Conservation (phyloP, 2,888 invertebrate species). For the Chrysotoxum bicinctum region DNA sequence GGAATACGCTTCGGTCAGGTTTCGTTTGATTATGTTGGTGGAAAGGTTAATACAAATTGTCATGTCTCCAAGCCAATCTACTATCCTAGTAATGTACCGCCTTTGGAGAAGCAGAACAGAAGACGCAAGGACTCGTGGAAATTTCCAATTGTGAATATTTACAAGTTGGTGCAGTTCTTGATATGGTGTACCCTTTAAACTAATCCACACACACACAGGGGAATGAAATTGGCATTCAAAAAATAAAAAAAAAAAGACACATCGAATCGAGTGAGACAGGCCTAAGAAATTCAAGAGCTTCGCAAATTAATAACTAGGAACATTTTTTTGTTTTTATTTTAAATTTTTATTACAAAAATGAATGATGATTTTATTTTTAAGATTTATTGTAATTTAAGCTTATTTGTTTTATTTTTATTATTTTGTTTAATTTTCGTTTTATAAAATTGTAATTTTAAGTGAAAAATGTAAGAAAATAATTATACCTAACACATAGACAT, state of each 20-base stretch:
- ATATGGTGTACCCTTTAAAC: conserved; percentile 85
- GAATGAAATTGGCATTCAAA: conserved; percentile 15
- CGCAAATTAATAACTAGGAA: conserved; percentile 15
- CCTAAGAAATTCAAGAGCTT: conserved; percentile 21
- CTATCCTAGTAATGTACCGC: conserved; percentile 83
- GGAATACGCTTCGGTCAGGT: conserved; percentile 81
- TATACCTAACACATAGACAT: conserved; percentile 22
- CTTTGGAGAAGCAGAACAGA: conserved; percentile 64
- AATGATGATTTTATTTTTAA: conserved; percentile 2
- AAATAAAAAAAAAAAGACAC: not conserved
- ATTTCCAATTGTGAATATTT: conserved; percentile 82
- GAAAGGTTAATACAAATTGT: conserved; percentile 85
- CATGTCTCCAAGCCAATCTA: conserved; percentile 82
- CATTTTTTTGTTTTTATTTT: conserved; percentile 8
- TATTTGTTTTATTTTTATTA: not conserved
- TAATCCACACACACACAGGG: too few species aligned
- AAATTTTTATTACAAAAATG: not conserved
- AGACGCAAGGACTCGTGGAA: conserved; percentile 78
- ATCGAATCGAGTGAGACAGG: conserved; percentile 19
- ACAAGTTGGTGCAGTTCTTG: conserved; percentile 84
- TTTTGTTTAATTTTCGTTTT: conserved; percentile 12
- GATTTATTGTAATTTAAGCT: conserved; percentile 32
- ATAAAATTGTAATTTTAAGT: conserved; percentile 44
- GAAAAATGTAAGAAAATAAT: conserved; percentile 1
- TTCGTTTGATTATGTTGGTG: conserved; percentile 77